phyloP scores from a whole-genome alignment of 2,113 vertebrate genomes.

The Cricetomys ansorgei region DNA sequence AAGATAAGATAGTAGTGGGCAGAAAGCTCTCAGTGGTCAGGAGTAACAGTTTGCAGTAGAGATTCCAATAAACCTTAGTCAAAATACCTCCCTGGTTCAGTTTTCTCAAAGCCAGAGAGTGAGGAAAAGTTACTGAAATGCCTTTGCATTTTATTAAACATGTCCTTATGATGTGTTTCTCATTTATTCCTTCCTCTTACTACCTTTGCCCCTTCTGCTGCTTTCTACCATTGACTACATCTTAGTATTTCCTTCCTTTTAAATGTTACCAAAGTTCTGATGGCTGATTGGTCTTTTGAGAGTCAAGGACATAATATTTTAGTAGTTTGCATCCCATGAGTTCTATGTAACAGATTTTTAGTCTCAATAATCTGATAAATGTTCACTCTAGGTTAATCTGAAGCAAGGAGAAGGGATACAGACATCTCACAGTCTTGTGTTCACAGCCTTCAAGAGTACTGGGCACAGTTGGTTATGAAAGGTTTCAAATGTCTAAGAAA shows the following conservation, averaged over 20 bases:
- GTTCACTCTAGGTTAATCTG: constrained; percentile 16
- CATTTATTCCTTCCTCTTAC: background rate
- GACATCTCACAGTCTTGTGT: constrained; percentile 49
- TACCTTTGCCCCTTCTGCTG: background rate
- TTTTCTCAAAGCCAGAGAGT: background rate
- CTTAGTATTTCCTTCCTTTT: constrained; percentile 32
- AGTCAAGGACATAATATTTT: constrained; percentile 74
- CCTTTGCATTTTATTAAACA: background rate
- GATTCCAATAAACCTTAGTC: background rate
- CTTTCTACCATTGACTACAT: background rate
- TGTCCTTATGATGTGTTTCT: background rate
- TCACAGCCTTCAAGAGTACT: constrained; percentile 62
- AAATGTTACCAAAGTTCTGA: constrained; percentile 34
- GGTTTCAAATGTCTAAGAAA: background rate
- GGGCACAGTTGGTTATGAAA: too few relatives aligned
- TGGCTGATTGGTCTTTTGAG: constrained; percentile 57
- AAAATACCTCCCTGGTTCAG: background rate
- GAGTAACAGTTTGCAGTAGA: background rate
- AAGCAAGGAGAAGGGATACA: constrained; percentile 16
- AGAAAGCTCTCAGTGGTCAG: background rate
- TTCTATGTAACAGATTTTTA: constrained; percentile 67
- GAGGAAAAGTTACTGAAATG: background rate
- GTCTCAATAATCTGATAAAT: constrained; percentile 66
- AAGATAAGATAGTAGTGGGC: too few relatives aligned
- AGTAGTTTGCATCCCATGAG: constrained; percentile 55